Base-by-base conservation (phyloP, 2,797 vertebrate genomes). In the Gymnothorax javanicus region DNA sequence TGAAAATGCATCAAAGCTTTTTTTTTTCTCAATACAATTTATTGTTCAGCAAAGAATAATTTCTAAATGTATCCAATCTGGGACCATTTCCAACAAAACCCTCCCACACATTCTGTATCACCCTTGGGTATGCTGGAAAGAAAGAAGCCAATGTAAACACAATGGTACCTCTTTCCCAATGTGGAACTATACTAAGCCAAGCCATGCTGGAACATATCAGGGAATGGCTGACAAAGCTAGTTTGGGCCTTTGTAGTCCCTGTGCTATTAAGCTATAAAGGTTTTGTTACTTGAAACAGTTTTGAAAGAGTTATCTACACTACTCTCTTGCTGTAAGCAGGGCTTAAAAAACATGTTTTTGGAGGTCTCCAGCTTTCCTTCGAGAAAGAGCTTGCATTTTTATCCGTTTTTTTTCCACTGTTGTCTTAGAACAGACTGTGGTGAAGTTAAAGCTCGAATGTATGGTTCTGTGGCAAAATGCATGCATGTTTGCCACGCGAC, bases 61-160 rank as follows among this genome's bases (percentile, higher is more conserved):
- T 82, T 89, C 79, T 87, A 86, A 89, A 62, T 87, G 83, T 86
- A 86, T 52, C 57, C 79, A 84, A 87, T 91, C 94, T 92, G 91
- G 94, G 94, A 94, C 87, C 1, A 75, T 43, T 69, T 94, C 94
- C 93, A 94, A 94, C 0, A 83, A 88, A 94, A 93, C 89, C 87
- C 85, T 82, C 3, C 20, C 89, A 91, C 91, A 88, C 87, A 88
- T 91, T 91, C 88, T 87, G 91, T 85, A 90, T 25, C 90, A 60
- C 57, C 91, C 54, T 87, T 84, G 87, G 77, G 87, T 88, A 90
- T 89, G 85, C 84, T 50, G 15, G 77, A 58, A 67, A 69, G 86
- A 88, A 88, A 87, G 82, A 87, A 89, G 92, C 91, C 87, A 87
- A 90, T 86, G 89, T 92, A 93, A 94, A 94, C 89, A 93, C 25